Conservation (phyloP, 2,888 invertebrate species). For the Eristalis arbustorum region DNA sequence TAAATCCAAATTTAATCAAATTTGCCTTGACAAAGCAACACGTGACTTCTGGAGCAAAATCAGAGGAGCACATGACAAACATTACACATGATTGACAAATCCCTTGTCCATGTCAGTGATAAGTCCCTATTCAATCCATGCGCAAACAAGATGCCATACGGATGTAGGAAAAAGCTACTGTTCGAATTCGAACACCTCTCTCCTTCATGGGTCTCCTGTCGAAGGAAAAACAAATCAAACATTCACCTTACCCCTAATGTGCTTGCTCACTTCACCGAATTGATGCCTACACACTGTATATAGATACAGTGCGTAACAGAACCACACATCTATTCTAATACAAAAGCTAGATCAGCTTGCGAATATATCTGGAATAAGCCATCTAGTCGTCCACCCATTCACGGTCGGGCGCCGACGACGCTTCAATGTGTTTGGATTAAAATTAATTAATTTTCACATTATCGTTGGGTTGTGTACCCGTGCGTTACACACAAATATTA, state of each 20-base stretch:
- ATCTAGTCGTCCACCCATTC: background rate
- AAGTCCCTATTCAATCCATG: background rate
- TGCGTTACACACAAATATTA: background rate
- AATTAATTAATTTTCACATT: conserved; percentile 9
- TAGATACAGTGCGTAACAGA: too few relatives aligned
- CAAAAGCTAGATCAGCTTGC: background rate
- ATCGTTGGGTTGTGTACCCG: background rate
- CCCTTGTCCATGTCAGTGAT: background rate
- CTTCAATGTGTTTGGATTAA: conserved; percentile 1
- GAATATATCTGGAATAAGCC: background rate
- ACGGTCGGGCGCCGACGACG: background rate
- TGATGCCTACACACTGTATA: background rate
- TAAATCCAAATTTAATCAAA: background rate
- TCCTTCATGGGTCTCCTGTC: background rate
- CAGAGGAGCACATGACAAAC: background rate
- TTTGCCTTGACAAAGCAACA: background rate
- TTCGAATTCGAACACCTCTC: background rate
- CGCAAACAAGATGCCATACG: background rate
- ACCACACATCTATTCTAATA: too few relatives aligned
- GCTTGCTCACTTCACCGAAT: background rate
- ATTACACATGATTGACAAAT: conserved; percentile 2
- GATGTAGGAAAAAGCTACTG: background rate
- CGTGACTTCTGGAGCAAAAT: background rate
- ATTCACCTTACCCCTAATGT: background rate
- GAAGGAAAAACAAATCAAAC: background rate